phyloP scores from a whole-genome alignment of 2,797 vertebrate genomes.

The Fundulus diaphanus region DNA sequence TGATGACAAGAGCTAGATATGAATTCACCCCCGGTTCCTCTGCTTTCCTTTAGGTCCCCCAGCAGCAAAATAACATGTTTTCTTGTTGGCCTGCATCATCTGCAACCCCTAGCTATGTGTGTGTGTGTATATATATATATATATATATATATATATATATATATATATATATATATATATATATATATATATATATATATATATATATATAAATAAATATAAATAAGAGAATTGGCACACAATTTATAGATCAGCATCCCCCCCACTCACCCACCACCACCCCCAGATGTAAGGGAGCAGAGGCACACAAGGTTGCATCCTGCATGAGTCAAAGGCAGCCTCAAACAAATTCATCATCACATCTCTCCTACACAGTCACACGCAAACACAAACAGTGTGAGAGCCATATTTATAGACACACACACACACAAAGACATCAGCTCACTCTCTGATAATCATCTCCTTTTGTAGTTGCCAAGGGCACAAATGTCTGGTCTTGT shows the following conservation, averaged over 20 bases:
- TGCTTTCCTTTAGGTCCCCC: constrained; percentile 54
- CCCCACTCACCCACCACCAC: constrained; percentile 1
- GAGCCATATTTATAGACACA: constrained; percentile 19
- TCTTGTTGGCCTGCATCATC: constrained; percentile 22
- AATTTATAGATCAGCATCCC: constrained; percentile 66
- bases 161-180: constrained; percentile 30
- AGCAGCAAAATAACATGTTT: constrained; percentile 59
- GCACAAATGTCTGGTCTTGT: constrained; percentile 52
- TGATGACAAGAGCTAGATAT: constrained; percentile 66
- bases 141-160: constrained; percentile 28
- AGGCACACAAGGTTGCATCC: constrained; percentile 58
- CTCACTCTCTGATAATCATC: constrained; percentile 59
- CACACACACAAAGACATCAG: constrained; percentile 23
- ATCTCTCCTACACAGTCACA: constrained; percentile 36
- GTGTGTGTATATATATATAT: constrained; percentile 28
- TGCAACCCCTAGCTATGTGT: constrained; percentile 34
- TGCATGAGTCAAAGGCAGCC: constrained; percentile 46
- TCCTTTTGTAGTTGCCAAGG: constrained; percentile 60
- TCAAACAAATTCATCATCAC: constrained; percentile 64
- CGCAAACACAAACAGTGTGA: constrained; percentile 12
- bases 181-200: constrained; percentile 28
- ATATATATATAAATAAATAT: constrained; percentile 12
- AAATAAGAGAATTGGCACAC: constrained; percentile 14
- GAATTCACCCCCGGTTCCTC: constrained; percentile 59
- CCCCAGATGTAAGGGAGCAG: constrained; percentile 36